These are phyloP conservation scores for Ophiodon elongatus DNA, from an alignment of 2,113 vertebrate species.

Conservation along the genomic window DNA sequence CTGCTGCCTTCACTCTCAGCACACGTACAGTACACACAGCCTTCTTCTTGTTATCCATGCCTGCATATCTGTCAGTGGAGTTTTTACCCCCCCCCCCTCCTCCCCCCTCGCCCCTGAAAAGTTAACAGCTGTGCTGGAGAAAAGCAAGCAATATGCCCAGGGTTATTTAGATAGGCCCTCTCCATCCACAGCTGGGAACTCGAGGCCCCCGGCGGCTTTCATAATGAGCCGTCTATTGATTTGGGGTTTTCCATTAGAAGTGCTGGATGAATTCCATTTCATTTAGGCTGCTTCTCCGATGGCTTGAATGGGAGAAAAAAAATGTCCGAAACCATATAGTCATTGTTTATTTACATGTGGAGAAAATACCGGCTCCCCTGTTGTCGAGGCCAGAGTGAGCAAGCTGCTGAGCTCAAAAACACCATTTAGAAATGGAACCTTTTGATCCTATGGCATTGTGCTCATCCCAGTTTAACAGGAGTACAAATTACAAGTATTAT, in stretches of 20 bases:
- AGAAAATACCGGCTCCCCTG: conserved; percentile 6
- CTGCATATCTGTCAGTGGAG: conserved; percentile 22
- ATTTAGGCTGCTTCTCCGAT: conserved; percentile 63
- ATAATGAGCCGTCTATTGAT: conserved; percentile 78
- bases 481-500: neutral
- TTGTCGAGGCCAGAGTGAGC: conserved; percentile 7
- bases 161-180: conserved; percentile 68
- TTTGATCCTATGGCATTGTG: neutral
- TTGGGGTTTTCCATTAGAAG: conserved; percentile 74
- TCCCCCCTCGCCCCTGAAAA: no score
- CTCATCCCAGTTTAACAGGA: neutral
- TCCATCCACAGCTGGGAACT: conserved; percentile 74
- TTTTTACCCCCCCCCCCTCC: neutral
- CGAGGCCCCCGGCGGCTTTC: conserved; percentile 49
- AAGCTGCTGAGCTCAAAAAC: conserved; percentile 7
- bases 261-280: conserved; percentile 77
- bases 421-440: conserved; percentile 17
- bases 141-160: conserved; percentile 65
- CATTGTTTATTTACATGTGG: conserved; percentile 50
- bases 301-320: conserved; percentile 46
- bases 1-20: neutral
- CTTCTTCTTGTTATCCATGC: conserved; percentile 4
- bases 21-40: neutral
- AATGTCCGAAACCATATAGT: conserved; percentile 43
- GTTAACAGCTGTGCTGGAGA: conserved; percentile 71